Conservation (phyloP, 2,113 vertebrate genomes). For the Salvator merianae region DNA sequence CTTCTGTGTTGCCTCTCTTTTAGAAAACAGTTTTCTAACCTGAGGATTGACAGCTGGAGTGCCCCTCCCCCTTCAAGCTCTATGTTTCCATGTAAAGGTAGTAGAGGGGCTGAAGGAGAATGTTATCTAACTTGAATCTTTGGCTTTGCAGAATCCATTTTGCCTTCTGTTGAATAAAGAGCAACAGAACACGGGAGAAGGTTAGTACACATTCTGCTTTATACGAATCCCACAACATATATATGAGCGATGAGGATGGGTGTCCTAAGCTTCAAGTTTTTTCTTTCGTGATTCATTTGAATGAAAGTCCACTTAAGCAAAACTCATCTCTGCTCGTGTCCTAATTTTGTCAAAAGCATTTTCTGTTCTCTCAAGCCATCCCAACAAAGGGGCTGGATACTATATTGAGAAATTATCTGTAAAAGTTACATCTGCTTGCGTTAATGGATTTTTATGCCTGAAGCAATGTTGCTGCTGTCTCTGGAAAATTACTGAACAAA, state of each 20-base stretch:
- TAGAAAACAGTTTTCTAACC: no score
- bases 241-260: neutral
- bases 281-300: neutral
- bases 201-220: neutral
- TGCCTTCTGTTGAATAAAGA: neutral
- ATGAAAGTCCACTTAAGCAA: neutral
- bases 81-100: no score
- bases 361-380: neutral
- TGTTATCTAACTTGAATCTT: no score
- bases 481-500: neutral
- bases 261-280: neutral
- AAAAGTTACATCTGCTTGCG: neutral
- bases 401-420: neutral
- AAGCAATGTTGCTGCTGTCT: neutral
- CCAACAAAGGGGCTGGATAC: neutral
- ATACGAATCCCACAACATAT: neutral
- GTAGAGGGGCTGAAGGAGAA: no score
- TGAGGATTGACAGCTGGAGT: no score
- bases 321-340: neutral
- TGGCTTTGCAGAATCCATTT: no score
- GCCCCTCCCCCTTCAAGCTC: no score
- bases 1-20: no score
- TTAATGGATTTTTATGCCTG: conserved; percentile 2
- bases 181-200: neutral
- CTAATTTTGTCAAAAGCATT: neutral